A percentile compares a stretch with the other conserved stretches of the same genome.
Evolutionary conservation across 1,140 invertebrate genomes (phyloP).

Genomic region (Luehdorfia chinensis): DNA sequence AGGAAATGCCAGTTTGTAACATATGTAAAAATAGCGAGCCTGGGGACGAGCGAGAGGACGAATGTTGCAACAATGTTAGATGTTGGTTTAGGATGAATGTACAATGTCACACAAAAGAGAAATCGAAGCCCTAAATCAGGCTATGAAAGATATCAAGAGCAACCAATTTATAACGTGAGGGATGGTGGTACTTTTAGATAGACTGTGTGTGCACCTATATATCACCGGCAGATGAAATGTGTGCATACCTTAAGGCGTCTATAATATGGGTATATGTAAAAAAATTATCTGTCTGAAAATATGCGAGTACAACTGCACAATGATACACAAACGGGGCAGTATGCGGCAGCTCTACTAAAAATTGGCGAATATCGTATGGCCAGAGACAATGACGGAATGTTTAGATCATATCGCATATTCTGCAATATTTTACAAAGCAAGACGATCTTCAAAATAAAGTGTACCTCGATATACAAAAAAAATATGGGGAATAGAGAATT

Average conservation of each 20-base stretch:
- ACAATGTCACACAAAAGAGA: conserved; percentile 45
- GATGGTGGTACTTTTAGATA: conserved; percentile 43
- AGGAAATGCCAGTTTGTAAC: conserved; percentile 31
- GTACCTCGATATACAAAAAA: conserved; percentile 13
- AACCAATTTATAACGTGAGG: conserved; percentile 26
- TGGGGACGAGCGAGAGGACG: too few species aligned
- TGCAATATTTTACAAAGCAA: conserved; percentile 32
- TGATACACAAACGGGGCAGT: conserved; percentile 27
- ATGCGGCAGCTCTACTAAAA: conserved; percentile 30
- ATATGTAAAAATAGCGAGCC: conserved; percentile 28
- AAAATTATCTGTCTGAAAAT: conserved; percentile 25
- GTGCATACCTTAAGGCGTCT: conserved; percentile 34
- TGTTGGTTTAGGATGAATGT: conserved; percentile 59
- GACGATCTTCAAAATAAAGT: conserved; percentile 27
- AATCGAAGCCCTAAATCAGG: conserved; percentile 55
- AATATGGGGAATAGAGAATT: conserved; percentile 29
- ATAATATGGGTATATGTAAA: conserved; percentile 35
- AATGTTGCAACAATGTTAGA: conserved; percentile 37
- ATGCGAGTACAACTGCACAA: conserved; percentile 36
- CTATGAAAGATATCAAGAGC: too few species aligned
- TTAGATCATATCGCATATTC: conserved; percentile 30
- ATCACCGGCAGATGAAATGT: conserved; percentile 66
- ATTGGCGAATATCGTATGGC: conserved; percentile 30
- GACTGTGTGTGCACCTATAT: conserved; percentile 56
- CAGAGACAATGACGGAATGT: conserved; percentile 22